phyloP scores from a whole-genome alignment of 1,140 invertebrate species.

The Eupristina koningsbergeri region DNA sequence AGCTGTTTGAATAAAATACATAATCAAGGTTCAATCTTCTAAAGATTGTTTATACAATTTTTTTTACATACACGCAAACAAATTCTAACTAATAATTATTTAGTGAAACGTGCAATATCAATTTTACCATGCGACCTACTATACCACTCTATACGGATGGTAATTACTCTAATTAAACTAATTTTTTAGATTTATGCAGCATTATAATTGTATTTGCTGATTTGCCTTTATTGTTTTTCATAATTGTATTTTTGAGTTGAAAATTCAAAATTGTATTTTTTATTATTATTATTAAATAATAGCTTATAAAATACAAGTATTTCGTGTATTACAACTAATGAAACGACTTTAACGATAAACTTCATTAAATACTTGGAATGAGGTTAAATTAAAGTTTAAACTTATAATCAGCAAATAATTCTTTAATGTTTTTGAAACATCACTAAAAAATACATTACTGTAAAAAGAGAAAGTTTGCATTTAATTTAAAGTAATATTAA shows the following conservation, averaged over 20 bases:
- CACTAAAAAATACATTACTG: slow-evolving; percentile 8
- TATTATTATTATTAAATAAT: not conserved
- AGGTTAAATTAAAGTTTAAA: slow-evolving; percentile 22
- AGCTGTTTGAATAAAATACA: not conserved
- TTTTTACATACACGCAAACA: not conserved
- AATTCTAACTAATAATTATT: slow-evolving; percentile 7
- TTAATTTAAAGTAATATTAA: slow-evolving; percentile 10
- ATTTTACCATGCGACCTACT: not conserved
- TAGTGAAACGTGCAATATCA: not conserved
- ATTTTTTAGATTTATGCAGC: too few species aligned
- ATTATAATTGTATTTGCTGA: not conserved
- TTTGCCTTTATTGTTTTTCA: too few species aligned
- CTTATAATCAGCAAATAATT: slow-evolving; percentile 22
- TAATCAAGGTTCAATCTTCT: not conserved
- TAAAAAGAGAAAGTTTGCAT: slow-evolving; percentile 18
- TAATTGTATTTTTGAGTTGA: not conserved
- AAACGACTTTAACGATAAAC: not conserved
- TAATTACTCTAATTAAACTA: not conserved
- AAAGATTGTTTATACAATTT: not conserved
- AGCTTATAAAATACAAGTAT: not conserved
- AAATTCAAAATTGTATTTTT: not conserved
- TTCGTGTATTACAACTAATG: not conserved
- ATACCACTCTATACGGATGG: not conserved
- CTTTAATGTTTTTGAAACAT: slow-evolving; percentile 24
- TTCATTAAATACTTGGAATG: not conserved